phyloP scores from a whole-genome alignment of 2,888 invertebrate genomes.

The Macaria liturata region DNA sequence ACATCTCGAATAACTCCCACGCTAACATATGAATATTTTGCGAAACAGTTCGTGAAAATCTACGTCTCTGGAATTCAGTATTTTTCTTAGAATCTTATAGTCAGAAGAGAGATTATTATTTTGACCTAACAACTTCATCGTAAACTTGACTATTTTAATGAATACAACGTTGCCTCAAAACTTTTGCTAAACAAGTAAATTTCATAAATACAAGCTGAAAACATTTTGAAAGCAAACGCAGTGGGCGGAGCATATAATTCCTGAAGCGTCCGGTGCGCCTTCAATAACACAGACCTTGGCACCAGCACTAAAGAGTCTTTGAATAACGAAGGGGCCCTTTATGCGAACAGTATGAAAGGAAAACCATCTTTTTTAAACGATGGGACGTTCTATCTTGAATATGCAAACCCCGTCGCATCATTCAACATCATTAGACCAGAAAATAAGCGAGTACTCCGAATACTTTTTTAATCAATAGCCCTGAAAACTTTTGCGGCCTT shows the following conservation, averaged over 20 bases:
- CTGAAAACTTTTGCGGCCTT: conserved; percentile 29
- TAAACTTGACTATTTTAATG: too few relatives aligned
- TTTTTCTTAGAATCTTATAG: too few relatives aligned
- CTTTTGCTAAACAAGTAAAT: too few relatives aligned
- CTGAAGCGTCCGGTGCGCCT: conserved; percentile 42
- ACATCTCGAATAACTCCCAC: too few relatives aligned
- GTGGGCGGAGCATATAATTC: conserved; percentile 45
- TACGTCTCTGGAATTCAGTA: too few relatives aligned
- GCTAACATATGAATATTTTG: too few relatives aligned
- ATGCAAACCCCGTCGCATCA: conserved; percentile 69
- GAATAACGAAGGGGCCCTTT: conserved; percentile 75
- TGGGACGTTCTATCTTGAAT: conserved; percentile 67
- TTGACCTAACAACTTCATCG: too few relatives aligned
- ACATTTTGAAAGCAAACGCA: conserved; percentile 34
- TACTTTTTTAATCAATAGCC: conserved; percentile 48
- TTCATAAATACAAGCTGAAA: conserved; percentile 1
- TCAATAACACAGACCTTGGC: conserved; percentile 49
- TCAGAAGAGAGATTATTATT: too few relatives aligned
- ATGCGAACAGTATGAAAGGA: conserved; percentile 67
- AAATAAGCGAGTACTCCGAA: conserved; percentile 59
- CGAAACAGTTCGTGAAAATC: too few relatives aligned
- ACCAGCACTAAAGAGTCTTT: conserved; percentile 67
- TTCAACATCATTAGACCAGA: conserved; percentile 74
- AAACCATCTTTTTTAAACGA: conserved; percentile 71
- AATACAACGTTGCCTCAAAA: too few relatives aligned